Evolutionary conservation across 2,888 invertebrate species (phyloP), one percentile per base, ranked within the genome.

Genomic region (Ectemnius continuus): DNA sequence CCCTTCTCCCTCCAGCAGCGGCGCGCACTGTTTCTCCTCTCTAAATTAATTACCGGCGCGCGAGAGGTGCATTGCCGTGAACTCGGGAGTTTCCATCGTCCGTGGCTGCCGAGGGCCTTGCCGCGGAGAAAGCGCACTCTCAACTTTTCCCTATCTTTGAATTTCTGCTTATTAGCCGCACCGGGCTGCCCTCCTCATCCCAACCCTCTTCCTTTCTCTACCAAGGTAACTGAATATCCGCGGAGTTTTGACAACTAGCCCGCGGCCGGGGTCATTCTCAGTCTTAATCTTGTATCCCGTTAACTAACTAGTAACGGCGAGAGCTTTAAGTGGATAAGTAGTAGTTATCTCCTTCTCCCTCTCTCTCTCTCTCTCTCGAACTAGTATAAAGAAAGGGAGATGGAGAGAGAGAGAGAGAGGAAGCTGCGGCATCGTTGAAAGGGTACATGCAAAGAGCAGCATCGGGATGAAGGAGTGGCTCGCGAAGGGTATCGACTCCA

Each of bases 131-230:
- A 16, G 36, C 36, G 36, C 64, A 58, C 45, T 66, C 64, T 67
- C 48, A 13, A 47, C 46, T 8, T 61, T 28, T 36, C 56, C 52
- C 48, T 11, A 16, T 47, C 56, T 47, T 61, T 56, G 52, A 45
- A 58, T 67, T 47, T 66, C 70, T 71, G 61, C 69, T 78, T 81
- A 76, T 76, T 75, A 75, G 60, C 67, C 36, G 36, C 36, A 36
- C 36, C 36, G 1, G 36, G 36, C 36, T 11, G 36, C 36, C 36
- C 36, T 36, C 36, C 8, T 8, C 36, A 1, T 36, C 36, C 36
- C 11, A 0, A 36, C 36, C 36, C 1, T 8, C 36, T 2, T 8
- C 8, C 36, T 8, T 36, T 36, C 36, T 36, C 11, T 11, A 1
- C 36, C 36, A 11, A 2, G 11, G 36, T 36, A 36, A 36, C 36